Percentiles rank a stretch among this genome's conserved stretches.
Conservation (phyloP, 2,888 invertebrate species). For the Parnassius glacialis region DNA sequence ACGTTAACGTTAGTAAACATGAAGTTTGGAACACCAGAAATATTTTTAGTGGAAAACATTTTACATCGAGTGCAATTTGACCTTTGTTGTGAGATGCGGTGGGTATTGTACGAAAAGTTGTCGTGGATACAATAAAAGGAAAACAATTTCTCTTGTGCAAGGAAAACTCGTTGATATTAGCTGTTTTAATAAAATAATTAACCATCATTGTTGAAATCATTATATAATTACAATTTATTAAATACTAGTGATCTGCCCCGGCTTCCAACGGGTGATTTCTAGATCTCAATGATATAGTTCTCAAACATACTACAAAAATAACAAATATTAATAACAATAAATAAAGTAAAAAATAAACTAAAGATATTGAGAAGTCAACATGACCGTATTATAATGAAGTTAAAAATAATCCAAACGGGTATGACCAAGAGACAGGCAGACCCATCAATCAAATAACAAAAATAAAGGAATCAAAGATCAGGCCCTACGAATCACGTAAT, state of each 20-base stretch:
- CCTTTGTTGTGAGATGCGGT: background rate
- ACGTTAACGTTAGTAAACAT: background rate
- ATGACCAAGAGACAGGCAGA: background rate
- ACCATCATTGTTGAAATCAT: too few relatives aligned
- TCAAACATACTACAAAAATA: too few relatives aligned
- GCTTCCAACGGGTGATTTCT: too few relatives aligned
- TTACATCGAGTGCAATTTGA: background rate
- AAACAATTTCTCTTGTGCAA: too few relatives aligned
- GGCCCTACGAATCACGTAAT: constrained; percentile 18
- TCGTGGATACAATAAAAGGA: too few relatives aligned
- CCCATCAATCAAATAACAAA: constrained; percentile 36
- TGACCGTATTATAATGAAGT: constrained; percentile 8
- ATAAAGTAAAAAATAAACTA: background rate
- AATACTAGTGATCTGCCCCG: too few relatives aligned
- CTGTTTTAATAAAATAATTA: too few relatives aligned
- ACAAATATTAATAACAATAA: background rate
- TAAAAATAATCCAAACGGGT: constrained; percentile 13
- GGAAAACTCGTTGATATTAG: too few relatives aligned
- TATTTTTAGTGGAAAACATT: constrained; percentile 5
- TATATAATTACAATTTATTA: too few relatives aligned
- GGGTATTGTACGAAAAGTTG: background rate
- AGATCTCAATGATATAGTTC: too few relatives aligned
- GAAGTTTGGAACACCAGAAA: constrained; percentile 2
- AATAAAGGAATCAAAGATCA: constrained; percentile 27
- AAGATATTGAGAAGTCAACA: constrained; percentile 8